phyloP scores from a whole-genome alignment of 2,797 vertebrate species.

The Halcyon leucocephala region DNA sequence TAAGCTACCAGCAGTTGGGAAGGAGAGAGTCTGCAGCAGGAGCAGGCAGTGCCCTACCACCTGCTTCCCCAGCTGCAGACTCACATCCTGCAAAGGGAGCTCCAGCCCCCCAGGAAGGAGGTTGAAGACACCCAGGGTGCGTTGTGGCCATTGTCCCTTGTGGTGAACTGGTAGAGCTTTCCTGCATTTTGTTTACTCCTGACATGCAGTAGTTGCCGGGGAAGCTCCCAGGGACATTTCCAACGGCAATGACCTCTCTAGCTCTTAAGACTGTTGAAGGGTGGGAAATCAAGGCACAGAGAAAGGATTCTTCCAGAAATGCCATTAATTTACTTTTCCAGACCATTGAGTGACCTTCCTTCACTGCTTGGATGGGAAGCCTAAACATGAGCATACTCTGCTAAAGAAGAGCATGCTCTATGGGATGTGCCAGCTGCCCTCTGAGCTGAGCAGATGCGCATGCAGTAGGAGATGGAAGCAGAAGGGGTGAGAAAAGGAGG shows the following conservation, averaged over 20 bases:
- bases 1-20: not conserved
- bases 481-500: rapidly evolving
- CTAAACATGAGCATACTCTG: not conserved
- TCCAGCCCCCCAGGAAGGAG: rapidly evolving
- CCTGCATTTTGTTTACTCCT: not conserved
- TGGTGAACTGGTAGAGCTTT: not conserved
- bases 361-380: not conserved
- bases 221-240: not conserved
- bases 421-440: not conserved
- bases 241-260: not conserved
- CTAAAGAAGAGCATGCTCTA: not conserved
- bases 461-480: not conserved
- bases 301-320: not conserved
- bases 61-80: not conserved
- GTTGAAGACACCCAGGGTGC: rapidly evolving
- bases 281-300: not conserved
- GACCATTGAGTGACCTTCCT: not conserved
- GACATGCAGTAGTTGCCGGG: not conserved
- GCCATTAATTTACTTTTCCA: not conserved
- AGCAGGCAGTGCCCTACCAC: rapidly evolving
- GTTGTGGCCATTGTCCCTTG: rapidly evolving
- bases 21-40: not conserved
- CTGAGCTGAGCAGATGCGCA: not conserved
- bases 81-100: rapidly evolving
- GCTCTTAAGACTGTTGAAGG: not conserved